phyloP scores from a whole-genome alignment of 2,797 vertebrate species.

The Salarias fasciatus region DNA sequence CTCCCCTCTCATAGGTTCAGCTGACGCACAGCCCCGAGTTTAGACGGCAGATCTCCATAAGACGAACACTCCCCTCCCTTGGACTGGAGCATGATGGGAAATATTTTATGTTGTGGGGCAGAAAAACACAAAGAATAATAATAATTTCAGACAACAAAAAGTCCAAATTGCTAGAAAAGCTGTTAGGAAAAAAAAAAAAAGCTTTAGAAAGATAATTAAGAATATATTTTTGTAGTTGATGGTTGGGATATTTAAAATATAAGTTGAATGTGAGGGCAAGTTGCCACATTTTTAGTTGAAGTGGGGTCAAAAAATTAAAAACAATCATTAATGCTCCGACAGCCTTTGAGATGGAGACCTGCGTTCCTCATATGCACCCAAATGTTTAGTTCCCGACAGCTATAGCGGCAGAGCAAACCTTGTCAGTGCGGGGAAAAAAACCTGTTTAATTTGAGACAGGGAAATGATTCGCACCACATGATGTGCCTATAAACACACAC shows the following conservation, averaged over 20 bases:
- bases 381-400: conserved; percentile 30
- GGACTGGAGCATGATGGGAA: conserved; percentile 32
- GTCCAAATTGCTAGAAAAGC: not conserved
- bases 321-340: not conserved
- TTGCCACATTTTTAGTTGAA: conserved; percentile 40
- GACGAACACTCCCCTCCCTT: conserved; percentile 43
- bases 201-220: conserved; percentile 9
- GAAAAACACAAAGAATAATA: not conserved
- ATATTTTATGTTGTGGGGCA: conserved; percentile 23
- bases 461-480: conserved; percentile 51
- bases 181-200: not conserved
- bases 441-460: conserved; percentile 42
- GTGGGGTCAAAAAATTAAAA: conserved; percentile 35
- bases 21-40: conserved; percentile 4
- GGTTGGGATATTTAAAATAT: conserved; percentile 21
- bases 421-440: conserved; percentile 38
- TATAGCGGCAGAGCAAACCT: conserved; percentile 14
- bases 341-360: conserved; percentile 40
- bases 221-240: conserved; percentile 56
- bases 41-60: conserved; percentile 26
- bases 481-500: conserved; percentile 70
- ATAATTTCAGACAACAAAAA: conserved; percentile 18
- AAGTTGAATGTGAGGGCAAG: conserved; percentile 27
- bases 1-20: too few relatives aligned
- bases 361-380: conserved; percentile 33